A percentile compares a stretch with the other conserved stretches of the same genome.
Conservation (phyloP, 2,888 invertebrate species). For the Sinodicranocentrus sp. region DNA sequence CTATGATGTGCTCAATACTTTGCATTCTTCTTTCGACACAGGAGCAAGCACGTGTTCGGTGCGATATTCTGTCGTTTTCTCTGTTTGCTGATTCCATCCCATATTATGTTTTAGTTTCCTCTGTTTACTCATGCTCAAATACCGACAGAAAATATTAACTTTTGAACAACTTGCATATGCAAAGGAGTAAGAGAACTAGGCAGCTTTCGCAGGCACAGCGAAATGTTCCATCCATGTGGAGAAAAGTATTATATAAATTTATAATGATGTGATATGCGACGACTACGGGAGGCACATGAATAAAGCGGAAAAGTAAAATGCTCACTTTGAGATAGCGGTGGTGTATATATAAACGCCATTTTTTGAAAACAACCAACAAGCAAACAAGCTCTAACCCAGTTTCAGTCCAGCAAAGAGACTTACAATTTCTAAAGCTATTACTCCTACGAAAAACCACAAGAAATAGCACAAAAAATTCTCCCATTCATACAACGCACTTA, state of each 20-base stretch:
- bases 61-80: not conserved
- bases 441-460: not conserved
- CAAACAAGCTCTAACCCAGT: not conserved
- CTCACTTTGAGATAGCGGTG: too few relatives aligned
- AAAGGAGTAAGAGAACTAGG: not conserved
- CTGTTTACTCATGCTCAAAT: not conserved
- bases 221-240: conserved; percentile 1
- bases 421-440: not conserved
- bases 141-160: not conserved
- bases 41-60: not conserved
- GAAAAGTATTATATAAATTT: conserved; percentile 38
- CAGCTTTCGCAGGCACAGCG: not conserved
- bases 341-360: too few relatives aligned
- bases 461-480: not conserved
- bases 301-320: not conserved
- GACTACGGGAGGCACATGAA: not conserved
- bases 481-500: too few relatives aligned
- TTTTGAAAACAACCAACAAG: not conserved
- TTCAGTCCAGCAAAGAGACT: not conserved
- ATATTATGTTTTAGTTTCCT: not conserved
- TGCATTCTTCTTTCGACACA: not conserved
- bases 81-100: too few relatives aligned
- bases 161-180: not conserved
- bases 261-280: conserved; percentile 37
- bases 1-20: conserved; percentile 11